Percentiles rank a stretch among this genome's conserved stretches.
phyloP scores from a whole-genome alignment of 1,140 invertebrate species.

The Gonatopus flavifemur region DNA sequence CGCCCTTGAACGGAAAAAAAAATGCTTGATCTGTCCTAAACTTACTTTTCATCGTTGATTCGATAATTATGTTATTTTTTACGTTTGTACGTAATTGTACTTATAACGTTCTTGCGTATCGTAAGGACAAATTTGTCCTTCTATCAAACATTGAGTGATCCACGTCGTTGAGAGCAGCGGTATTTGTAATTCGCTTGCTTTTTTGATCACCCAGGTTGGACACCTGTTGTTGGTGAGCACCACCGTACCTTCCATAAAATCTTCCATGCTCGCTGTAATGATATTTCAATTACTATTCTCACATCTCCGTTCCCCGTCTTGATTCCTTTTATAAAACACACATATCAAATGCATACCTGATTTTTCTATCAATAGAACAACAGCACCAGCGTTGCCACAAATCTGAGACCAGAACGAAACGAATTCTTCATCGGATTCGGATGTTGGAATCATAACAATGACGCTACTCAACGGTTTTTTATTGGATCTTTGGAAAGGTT shows the following conservation, averaged over 20 bases:
- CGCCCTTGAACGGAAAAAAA: not conserved
- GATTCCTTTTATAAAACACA: no score
- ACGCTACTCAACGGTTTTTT: conserved; percentile 58
- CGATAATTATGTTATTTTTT: not conserved
- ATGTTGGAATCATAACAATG: conserved; percentile 56
- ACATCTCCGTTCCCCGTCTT: no score
- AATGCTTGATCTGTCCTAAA: not conserved
- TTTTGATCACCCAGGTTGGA: conserved; percentile 59
- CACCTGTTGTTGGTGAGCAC: conserved; percentile 61
- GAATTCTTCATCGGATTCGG: conserved; percentile 56
- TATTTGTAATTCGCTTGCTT: conserved; percentile 57
- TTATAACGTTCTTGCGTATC: conserved; percentile 35
- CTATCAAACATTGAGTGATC: conserved; percentile 63
- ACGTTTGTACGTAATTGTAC: conserved; percentile 32
- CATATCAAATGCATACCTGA: conserved; percentile 31
- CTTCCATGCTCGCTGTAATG: conserved; percentile 46
- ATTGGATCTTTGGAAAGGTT: conserved; percentile 52
- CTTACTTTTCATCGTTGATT: not conserved
- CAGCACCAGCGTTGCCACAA: conserved; percentile 62
- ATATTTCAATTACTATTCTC: no score
- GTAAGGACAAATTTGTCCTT: conserved; percentile 55
- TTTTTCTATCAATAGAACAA: conserved; percentile 50
- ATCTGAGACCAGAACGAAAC: conserved; percentile 62
- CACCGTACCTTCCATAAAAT: conserved; percentile 54
- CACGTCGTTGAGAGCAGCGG: conserved; percentile 63